Evolutionary conservation across 2,797 vertebrate species (phyloP).

Genomic region (Threskiornis aethiopicus): DNA sequence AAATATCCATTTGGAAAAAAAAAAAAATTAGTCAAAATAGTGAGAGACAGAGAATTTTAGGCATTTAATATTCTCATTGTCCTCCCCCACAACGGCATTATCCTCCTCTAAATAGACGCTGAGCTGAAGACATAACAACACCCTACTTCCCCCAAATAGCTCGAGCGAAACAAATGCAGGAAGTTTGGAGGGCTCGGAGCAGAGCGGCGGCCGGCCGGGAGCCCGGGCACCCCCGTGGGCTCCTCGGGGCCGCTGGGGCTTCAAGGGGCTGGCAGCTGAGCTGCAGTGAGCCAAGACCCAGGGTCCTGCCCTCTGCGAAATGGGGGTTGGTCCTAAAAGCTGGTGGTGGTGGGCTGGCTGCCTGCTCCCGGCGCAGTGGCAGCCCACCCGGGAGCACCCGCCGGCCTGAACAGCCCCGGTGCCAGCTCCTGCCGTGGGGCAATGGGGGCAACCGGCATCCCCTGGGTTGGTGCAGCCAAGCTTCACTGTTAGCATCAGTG

Average conservation of each 20-base stretch:
- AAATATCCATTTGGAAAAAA: not conserved
- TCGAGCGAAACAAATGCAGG: constrained; percentile 18
- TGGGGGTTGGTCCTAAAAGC: rapidly evolving
- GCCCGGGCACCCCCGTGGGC: not conserved
- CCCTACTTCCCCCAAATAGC: constrained; percentile 27
- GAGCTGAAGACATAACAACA: constrained; percentile 58
- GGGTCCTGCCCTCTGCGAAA: not conserved
- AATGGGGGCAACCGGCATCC: rapidly evolving
- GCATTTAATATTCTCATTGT: constrained; percentile 41
- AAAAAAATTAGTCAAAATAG: not conserved
- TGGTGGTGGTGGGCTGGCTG: not conserved
- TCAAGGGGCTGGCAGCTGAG: not conserved
- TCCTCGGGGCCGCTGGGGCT: not conserved
- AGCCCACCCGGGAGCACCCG: rapidly evolving
- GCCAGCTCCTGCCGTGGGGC: not conserved
- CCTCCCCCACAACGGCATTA: constrained; percentile 30
- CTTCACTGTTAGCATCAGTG: rapidly evolving
- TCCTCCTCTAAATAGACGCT: constrained; percentile 39
- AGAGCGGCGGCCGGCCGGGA: not conserved
- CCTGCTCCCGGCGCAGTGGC: not conserved
- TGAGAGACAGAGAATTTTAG: not conserved
- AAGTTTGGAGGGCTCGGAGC: not conserved
- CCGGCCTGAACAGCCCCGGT: rapidly evolving
- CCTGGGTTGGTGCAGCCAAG: not conserved
- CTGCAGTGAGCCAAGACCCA: not conserved